These are phyloP conservation scores for Indicator indicator DNA, from an alignment of 2,113 vertebrate genomes.

Conservation along the genomic window DNA sequence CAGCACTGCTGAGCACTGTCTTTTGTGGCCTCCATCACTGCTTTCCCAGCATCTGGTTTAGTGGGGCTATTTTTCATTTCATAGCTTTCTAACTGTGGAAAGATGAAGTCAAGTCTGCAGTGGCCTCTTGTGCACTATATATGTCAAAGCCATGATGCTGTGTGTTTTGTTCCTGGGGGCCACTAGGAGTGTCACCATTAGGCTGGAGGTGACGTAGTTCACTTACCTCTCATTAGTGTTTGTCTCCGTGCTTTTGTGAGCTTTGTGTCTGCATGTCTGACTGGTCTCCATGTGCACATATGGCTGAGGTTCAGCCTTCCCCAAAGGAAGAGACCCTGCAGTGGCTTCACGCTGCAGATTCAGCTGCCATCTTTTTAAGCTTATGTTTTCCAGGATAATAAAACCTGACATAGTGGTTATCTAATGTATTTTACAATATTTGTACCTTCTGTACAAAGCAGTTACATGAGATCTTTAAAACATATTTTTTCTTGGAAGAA, in stretches of 20 bases:
- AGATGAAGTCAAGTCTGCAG: rapidly evolving
- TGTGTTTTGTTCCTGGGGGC: background rate
- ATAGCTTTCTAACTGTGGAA: background rate
- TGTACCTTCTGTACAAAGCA: background rate
- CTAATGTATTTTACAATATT: background rate
- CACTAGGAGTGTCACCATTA: background rate
- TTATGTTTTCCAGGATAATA: background rate
- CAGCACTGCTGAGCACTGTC: background rate
- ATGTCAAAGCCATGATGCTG: background rate
- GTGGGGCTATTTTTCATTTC: background rate
- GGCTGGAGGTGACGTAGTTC: background rate
- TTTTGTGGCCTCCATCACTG: rapidly evolving
- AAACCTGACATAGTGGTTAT: background rate
- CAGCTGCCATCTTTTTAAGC: background rate
- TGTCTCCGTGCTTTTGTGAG: background rate
- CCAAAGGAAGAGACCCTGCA: background rate
- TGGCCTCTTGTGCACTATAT: background rate
- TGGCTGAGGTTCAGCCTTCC: background rate
- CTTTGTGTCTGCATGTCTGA: background rate
- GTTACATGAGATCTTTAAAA: background rate
- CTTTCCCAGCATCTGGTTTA: background rate
- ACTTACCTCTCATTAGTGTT: background rate
- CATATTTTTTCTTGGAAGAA: background rate
- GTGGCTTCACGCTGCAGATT: background rate
- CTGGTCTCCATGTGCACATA: rapidly evolving